These are phyloP conservation scores for Allacma fusca DNA, from an alignment of 2,888 invertebrate species.

Conservation along the genomic window DNA sequence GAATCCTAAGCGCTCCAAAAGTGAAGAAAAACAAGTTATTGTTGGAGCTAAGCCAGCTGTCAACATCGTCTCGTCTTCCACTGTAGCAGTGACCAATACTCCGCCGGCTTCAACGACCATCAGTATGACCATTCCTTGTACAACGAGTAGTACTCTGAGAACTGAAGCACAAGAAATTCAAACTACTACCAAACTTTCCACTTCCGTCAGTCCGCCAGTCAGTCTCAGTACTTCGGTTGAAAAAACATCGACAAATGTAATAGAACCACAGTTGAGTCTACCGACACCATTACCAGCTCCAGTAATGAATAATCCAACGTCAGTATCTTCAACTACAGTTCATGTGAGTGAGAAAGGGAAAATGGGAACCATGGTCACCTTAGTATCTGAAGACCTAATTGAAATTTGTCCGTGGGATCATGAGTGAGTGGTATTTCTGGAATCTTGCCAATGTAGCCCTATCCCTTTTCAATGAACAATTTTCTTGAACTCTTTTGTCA, in stretches of 20 bases:
- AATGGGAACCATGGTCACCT: conserved; percentile 44
- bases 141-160: conserved; percentile 31
- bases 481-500: too few species aligned
- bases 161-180: conserved; percentile 24
- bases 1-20: conserved; percentile 39
- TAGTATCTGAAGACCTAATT: conserved; percentile 70
- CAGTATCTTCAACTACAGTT: conserved; percentile 24
- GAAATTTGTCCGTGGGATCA: conserved; percentile 95
- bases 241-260: not conserved
- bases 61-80: conserved; percentile 33
- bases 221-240: conserved; percentile 22
- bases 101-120: conserved; percentile 21
- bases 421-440: conserved; percentile 76
- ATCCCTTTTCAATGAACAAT: not conserved
- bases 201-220: conserved; percentile 42
- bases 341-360: conserved; percentile 40
- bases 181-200: conserved; percentile 6
- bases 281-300: not conserved
- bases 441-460: not conserved
- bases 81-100: conserved; percentile 30
- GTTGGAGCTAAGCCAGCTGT: conserved; percentile 3
- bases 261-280: not conserved
- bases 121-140: conserved; percentile 29
- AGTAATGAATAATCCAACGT: not conserved
- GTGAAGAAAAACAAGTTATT: conserved; percentile 33